Evolutionary conservation across 2,888 invertebrate species (phyloP).

Genomic region (Torymus texanus): DNA sequence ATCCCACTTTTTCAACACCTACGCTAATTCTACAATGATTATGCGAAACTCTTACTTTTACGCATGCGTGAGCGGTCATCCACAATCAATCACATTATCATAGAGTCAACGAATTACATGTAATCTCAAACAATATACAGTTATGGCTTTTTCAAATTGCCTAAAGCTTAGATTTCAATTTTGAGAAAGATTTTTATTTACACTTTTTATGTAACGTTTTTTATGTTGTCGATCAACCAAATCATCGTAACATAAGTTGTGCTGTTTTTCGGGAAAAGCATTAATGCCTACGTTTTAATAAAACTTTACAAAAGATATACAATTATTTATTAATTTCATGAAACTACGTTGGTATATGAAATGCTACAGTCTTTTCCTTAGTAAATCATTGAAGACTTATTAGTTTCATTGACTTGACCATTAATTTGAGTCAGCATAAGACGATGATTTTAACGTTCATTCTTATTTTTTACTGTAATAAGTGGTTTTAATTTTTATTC

Average conservation of each 20-base stretch:
- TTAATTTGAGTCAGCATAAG: conserved; percentile 13
- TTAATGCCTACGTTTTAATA: conserved; percentile 26
- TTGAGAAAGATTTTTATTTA: conserved; percentile 46
- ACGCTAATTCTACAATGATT: conserved; percentile 39
- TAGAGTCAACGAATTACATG: conserved; percentile 43
- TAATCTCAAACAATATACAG: conserved; percentile 26
- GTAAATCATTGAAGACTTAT: conserved; percentile 2
- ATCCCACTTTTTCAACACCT: conserved; percentile 16
- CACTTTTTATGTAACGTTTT: conserved; percentile 28
- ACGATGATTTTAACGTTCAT: neutral
- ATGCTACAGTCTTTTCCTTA: conserved; percentile 1
- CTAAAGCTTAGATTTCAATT: conserved; percentile 30
- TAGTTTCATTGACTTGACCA: conserved; percentile 21
- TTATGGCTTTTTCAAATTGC: conserved; percentile 23
- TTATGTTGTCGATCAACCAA: conserved; percentile 27
- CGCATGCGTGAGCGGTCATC: conserved; percentile 20
- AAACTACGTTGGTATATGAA: neutral
- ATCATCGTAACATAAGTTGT: conserved; percentile 20
- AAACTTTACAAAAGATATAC: neutral
- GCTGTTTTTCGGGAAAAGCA: conserved; percentile 18
- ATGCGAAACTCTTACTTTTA: conserved; percentile 35
- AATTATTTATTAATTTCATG: conserved; percentile 3
- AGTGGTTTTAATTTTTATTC: neutral
- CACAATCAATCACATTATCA: conserved; percentile 27
- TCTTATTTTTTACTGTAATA: neutral